phyloP scores from a whole-genome alignment of 2,888 invertebrate genomes.

The Scaptomyza reducta region DNA sequence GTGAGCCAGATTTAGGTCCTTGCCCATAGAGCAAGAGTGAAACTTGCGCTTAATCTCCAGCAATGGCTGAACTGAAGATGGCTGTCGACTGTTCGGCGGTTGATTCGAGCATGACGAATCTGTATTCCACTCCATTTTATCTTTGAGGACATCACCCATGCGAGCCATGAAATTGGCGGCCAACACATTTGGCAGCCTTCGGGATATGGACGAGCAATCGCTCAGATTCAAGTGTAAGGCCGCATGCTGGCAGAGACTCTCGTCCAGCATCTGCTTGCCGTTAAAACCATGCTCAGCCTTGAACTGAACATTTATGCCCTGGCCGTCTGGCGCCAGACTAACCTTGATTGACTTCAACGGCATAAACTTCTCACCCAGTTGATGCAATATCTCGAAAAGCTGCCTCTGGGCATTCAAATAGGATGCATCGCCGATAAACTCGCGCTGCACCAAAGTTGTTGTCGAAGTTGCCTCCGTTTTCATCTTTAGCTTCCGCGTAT shows the following conservation, averaged over 20 bases:
- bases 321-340: constrained; percentile 37
- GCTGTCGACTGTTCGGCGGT: neutral
- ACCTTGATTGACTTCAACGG: constrained; percentile 42
- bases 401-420: constrained; percentile 43
- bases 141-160: constrained; percentile 40
- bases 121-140: constrained; percentile 37
- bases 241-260: constrained; percentile 31
- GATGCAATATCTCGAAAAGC: constrained; percentile 44
- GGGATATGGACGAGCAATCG: constrained; percentile 36
- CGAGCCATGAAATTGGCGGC: constrained; percentile 50
- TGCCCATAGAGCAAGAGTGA: neutral
- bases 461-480: constrained; percentile 44
- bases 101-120: neutral
- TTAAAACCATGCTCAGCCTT: constrained; percentile 5
- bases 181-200: constrained; percentile 41
- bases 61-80: neutral
- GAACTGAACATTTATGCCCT: constrained; percentile 50
- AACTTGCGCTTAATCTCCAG: constrained; percentile 6
- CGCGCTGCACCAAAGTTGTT: constrained; percentile 33
- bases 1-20: neutral
- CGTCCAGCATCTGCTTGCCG: constrained; percentile 34
- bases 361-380: constrained; percentile 43
- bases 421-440: constrained; percentile 33
- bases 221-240: constrained; percentile 36
- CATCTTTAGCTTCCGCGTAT: constrained; percentile 6